Percentiles rank a stretch among this genome's conserved stretches.
phyloP scores from a whole-genome alignment of 1,140 invertebrate genomes.

The Habropoda laboriosa region DNA sequence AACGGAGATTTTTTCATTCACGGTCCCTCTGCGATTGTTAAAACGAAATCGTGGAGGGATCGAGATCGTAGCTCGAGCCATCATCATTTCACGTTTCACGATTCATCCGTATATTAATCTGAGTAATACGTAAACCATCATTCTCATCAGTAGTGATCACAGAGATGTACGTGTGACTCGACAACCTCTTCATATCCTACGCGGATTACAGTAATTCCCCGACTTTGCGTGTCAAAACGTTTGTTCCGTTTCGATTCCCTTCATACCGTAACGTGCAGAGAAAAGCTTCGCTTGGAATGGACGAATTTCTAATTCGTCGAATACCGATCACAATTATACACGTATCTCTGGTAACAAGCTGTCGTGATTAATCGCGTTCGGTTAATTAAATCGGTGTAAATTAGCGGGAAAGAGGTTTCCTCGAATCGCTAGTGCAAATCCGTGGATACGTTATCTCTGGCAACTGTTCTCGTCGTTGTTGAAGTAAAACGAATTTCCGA shows the following conservation, averaged over 20 bases:
- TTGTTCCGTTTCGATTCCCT: neutral
- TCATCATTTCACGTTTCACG: slow-evolving; percentile 43
- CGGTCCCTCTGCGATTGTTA: neutral
- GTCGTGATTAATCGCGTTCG: no score
- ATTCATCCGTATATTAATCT: slow-evolving; percentile 37
- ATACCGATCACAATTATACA: no score
- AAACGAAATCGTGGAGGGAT: neutral
- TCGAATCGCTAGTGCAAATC: neutral
- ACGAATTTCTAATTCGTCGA: no score
- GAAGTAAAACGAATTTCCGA: neutral
- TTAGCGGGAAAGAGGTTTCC: neutral
- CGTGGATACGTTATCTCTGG: neutral
- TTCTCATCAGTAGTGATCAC: slow-evolving; percentile 22
- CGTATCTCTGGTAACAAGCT: no score
- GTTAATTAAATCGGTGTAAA: neutral
- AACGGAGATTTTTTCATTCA: neutral
- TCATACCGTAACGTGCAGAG: neutral
- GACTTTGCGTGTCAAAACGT: no score
- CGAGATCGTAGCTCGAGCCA: slow-evolving; percentile 33
- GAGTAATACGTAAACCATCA: slow-evolving; percentile 9
- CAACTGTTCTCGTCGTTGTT: neutral
- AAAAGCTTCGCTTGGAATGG: no score
- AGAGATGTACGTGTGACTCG: neutral
- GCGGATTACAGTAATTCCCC: neutral
- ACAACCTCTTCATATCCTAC: slow-evolving; percentile 28